These are phyloP conservation scores for Pissodes strobi DNA, from an alignment of 1,140 invertebrate species.

Conservation along the genomic window DNA sequence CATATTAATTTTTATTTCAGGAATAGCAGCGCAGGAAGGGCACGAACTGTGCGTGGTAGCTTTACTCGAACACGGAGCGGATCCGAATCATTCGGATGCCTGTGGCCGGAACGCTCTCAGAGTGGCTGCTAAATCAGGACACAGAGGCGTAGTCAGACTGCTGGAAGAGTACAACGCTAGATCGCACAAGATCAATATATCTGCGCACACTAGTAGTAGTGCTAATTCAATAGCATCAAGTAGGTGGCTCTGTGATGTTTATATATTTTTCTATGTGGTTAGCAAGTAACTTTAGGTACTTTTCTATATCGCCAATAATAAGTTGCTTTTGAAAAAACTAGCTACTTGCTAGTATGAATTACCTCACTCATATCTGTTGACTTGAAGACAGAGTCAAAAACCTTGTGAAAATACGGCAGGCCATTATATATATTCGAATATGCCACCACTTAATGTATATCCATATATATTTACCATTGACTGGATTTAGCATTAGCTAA, in stretches of 20 bases:
- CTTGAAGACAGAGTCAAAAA: too few relatives aligned
- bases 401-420: too few relatives aligned
- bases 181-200: slow-evolving; percentile 39
- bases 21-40: slow-evolving; percentile 84
- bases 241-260: slow-evolving; percentile 34
- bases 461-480: too few relatives aligned
- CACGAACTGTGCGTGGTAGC: slow-evolving; percentile 89
- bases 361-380: too few relatives aligned
- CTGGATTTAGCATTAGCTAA: too few relatives aligned
- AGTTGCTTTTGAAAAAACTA: too few relatives aligned
- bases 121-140: slow-evolving; percentile 78
- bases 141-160: slow-evolving; percentile 70
- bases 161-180: slow-evolving; percentile 62
- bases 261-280: neutral
- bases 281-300: neutral
- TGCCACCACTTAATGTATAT: too few relatives aligned
- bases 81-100: slow-evolving; percentile 90
- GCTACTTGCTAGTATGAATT: too few relatives aligned
- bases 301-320: too few relatives aligned
- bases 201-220: slow-evolving; percentile 59
- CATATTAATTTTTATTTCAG: slow-evolving; percentile 55
- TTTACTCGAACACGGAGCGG: slow-evolving; percentile 85
- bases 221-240: slow-evolving; percentile 66
- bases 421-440: too few relatives aligned
- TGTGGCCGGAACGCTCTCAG: slow-evolving; percentile 81